Conservation (phyloP, 2,797 vertebrate species). For the Silurus aristotelis region DNA sequence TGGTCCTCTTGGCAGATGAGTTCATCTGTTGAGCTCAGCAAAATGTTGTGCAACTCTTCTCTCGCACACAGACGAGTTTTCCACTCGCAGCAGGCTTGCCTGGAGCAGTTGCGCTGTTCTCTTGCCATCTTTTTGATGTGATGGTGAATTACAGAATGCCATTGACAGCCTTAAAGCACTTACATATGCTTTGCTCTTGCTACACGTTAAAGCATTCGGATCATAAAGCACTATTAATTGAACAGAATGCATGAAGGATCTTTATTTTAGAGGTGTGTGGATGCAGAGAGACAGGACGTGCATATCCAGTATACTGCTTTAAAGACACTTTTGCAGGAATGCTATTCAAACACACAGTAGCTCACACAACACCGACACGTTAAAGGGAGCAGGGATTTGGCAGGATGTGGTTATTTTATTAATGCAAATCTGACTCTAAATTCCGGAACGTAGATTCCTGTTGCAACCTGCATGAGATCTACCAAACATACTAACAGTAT, state of each 20-base stretch:
- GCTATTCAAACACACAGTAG: background rate
- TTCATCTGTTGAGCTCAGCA: slow-evolving; percentile 58
- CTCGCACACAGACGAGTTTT: slow-evolving; percentile 21
- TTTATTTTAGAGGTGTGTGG: background rate
- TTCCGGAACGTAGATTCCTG: slow-evolving; percentile 61
- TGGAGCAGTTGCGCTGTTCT: slow-evolving; percentile 14
- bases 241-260: background rate
- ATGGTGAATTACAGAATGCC: background rate
- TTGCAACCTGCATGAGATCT: slow-evolving; percentile 67
- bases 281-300: background rate
- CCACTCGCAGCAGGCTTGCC: slow-evolving; percentile 33
- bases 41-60: slow-evolving; percentile 43
- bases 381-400: background rate
- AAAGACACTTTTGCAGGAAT: background rate
- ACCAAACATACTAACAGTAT: slow-evolving; percentile 24
- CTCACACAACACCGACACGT: background rate
- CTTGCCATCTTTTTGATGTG: slow-evolving; percentile 5
- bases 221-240: background rate
- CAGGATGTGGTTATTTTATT: slow-evolving; percentile 57
- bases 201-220: background rate
- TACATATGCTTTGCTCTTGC: background rate
- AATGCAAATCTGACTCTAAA: slow-evolving; percentile 58
- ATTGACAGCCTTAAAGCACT: background rate
- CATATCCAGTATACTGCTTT: background rate
- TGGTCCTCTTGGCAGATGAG: slow-evolving; percentile 48